A percentile compares a stretch with the other conserved stretches of the same genome.
These are phyloP conservation scores for Gobionotothen gibberifrons DNA, from an alignment of 2,797 vertebrate species.

Conservation along the genomic window DNA sequence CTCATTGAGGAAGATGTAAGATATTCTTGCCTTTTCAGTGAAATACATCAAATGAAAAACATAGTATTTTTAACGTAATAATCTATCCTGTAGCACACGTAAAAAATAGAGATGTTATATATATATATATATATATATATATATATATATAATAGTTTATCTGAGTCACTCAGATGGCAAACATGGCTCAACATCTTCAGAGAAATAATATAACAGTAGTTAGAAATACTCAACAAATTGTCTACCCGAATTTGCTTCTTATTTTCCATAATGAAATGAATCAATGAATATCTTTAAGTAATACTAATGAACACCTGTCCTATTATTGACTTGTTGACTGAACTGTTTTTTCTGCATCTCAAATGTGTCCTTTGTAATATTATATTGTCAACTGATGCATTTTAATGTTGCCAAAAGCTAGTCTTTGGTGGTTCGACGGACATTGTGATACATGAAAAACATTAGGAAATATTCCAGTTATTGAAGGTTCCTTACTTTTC, in stretches of 20 bases:
- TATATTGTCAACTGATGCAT: not conserved
- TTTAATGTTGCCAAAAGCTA: conserved; percentile 2
- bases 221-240: not conserved
- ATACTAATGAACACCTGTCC: not conserved
- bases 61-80: not conserved
- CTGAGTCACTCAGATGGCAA: not conserved
- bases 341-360: not conserved
- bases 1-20: not conserved
- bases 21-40: not conserved
- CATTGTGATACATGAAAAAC: not conserved
- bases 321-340: conserved; percentile 17
- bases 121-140: too few species aligned
- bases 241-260: not conserved
- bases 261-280: not conserved
- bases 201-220: not conserved
- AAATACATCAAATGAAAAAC: conserved; percentile 8
- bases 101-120: not conserved
- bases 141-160: too few species aligned
- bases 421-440: not conserved
- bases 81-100: not conserved
- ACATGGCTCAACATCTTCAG: not conserved
- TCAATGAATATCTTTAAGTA: conserved; percentile 3
- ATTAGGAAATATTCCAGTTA: not conserved
- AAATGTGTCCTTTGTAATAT: not conserved
- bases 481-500: not conserved